phyloP scores from a whole-genome alignment of 2,888 invertebrate species.

The Microctonus aethiopoides region DNA sequence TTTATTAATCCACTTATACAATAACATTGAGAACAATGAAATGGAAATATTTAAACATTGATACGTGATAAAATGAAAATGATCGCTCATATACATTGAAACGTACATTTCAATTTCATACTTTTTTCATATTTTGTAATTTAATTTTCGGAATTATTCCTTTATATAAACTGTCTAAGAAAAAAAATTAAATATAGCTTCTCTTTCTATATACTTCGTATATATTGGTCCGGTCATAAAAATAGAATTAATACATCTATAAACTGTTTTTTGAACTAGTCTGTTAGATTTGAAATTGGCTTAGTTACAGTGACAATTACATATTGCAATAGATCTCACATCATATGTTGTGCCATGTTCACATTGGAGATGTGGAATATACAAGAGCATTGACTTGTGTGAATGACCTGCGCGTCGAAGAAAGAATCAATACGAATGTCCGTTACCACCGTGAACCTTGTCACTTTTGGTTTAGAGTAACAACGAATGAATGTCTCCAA shows the following conservation, averaged over 20 bases:
- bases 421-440: constrained; percentile 60
- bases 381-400: constrained; percentile 43
- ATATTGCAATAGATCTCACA: constrained; percentile 10
- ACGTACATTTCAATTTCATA: too few species aligned
- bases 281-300: background rate
- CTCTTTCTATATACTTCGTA: constrained; percentile 3
- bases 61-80: too few species aligned
- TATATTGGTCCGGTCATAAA: background rate
- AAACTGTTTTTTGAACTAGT: background rate
- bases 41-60: too few species aligned
- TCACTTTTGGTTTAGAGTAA: background rate
- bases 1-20: too few species aligned
- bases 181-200: background rate
- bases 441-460: constrained; percentile 32
- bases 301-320: background rate
- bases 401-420: constrained; percentile 53
- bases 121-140: too few species aligned
- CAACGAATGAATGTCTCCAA: background rate
- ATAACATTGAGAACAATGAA: too few species aligned
- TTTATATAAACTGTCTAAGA: background rate
- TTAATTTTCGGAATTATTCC: too few species aligned
- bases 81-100: too few species aligned
- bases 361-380: constrained; percentile 10
- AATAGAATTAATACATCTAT: background rate
- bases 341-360: constrained; percentile 20